Percentiles rank a stretch among this genome's conserved stretches.
These are phyloP conservation scores for Varanus komodoensis DNA, from an alignment of 2,113 vertebrate genomes.

Conservation along the genomic window DNA sequence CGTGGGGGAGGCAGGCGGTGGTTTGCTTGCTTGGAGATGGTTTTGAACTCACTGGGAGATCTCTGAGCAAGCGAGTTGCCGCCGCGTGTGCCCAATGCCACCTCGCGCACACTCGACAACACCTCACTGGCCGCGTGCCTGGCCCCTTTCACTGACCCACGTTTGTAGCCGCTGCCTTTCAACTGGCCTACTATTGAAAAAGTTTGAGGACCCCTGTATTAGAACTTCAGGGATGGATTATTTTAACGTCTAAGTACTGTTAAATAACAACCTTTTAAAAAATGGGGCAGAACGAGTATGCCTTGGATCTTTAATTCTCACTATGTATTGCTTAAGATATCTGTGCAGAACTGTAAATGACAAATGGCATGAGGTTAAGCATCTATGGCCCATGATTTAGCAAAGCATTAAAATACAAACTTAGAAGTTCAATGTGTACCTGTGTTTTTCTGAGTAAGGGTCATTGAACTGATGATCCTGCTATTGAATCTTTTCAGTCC, in stretches of 20 bases:
- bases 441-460: neutral
- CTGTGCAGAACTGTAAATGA: neutral
- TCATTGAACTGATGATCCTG: neutral
- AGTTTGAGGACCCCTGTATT: neutral
- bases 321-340: neutral
- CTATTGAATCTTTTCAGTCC: conserved; percentile 16
- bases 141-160: too few relatives aligned
- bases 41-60: too few relatives aligned
- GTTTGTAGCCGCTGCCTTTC: too few relatives aligned
- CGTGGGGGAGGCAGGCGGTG: too few relatives aligned
- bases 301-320: neutral
- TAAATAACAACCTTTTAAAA: neutral
- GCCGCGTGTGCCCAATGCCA: too few relatives aligned
- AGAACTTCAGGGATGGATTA: neutral
- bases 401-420: neutral
- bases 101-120: too few relatives aligned
- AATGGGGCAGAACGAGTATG: neutral
- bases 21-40: too few relatives aligned
- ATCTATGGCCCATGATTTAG: conserved; percentile 52
- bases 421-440: neutral
- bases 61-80: too few relatives aligned
- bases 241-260: neutral
- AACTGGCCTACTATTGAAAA: too few relatives aligned
- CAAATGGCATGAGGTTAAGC: conserved; percentile 3
- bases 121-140: too few relatives aligned